Conservation (phyloP, 2,113 vertebrate species). For the Etia nguti region DNA sequence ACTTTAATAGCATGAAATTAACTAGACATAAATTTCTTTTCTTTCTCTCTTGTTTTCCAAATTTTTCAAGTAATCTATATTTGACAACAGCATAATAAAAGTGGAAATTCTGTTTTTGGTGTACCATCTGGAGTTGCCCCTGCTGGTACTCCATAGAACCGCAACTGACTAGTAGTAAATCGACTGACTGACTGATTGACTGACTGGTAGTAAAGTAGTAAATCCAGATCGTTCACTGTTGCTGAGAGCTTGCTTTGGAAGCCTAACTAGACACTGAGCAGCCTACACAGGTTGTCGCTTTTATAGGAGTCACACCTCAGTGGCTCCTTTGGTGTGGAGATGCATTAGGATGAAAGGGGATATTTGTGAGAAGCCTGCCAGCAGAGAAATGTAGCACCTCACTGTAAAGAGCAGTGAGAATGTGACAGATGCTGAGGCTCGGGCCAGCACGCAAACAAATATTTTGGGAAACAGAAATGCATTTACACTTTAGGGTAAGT, state of each 20-base stretch:
- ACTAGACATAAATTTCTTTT: neutral
- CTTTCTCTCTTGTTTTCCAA: neutral
- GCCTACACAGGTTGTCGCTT: neutral
- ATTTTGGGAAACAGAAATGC: neutral
- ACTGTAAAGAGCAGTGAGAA: conserved; percentile 25
- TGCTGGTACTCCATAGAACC: neutral
- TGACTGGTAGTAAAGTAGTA: neutral
- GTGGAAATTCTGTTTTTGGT: neutral
- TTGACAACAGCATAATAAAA: neutral
- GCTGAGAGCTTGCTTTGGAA: neutral
- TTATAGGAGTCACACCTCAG: neutral
- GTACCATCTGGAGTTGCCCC: neutral
- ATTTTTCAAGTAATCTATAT: neutral
- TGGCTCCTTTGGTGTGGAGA: neutral
- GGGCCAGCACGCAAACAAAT: neutral
- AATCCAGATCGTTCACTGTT: neutral
- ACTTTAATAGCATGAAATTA: neutral
- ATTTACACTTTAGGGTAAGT: neutral
- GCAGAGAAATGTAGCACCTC: conserved; percentile 33
- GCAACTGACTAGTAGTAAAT: neutral
- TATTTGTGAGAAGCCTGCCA: neutral
- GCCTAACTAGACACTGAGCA: neutral
- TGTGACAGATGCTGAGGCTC: neutral
- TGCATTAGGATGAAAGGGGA: neutral
- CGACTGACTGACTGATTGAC: neutral